A percentile compares a stretch with the other conserved stretches of the same genome.
phyloP scores from a whole-genome alignment of 2,888 invertebrate genomes.

The Laspeyria flexula region DNA sequence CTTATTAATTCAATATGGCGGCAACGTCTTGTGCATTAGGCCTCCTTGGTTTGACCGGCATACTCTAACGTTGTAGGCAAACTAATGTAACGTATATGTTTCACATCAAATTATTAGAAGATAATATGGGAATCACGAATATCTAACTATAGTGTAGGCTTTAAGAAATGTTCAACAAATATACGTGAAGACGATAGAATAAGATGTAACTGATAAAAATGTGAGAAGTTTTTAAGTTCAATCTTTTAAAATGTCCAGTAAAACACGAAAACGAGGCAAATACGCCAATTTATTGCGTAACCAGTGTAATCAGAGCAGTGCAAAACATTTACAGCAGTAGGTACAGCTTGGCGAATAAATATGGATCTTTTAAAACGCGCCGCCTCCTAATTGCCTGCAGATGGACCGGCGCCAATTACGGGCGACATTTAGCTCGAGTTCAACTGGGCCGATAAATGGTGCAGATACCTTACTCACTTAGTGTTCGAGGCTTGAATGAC shows the following conservation, averaged over 20 bases:
- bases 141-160: not conserved
- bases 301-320: constrained; percentile 58
- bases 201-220: not conserved
- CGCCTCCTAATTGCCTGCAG: constrained; percentile 81
- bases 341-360: constrained; percentile 69
- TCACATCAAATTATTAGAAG: constrained; percentile 1
- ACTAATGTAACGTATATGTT: constrained; percentile 13
- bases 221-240: too few species aligned
- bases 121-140: constrained; percentile 18
- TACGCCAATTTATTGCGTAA: constrained; percentile 50
- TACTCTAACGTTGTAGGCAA: constrained; percentile 28
- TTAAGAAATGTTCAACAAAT: too few species aligned
- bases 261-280: constrained; percentile 21
- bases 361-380: constrained; percentile 80
- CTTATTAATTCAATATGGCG: constrained; percentile 70
- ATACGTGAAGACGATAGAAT: too few species aligned
- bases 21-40: constrained; percentile 51
- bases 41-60: constrained; percentile 42
- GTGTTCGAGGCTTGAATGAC: constrained; percentile 49
- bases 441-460: constrained; percentile 70
- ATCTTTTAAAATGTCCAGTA: too few species aligned
- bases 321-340: constrained; percentile 55
- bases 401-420: constrained; percentile 82
- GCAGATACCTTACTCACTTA: constrained; percentile 59
- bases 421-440: constrained; percentile 67